A percentile compares a stretch with the other conserved stretches of the same genome.
phyloP scores from a whole-genome alignment of 2,113 vertebrate genomes.

The Machaerirhynchus nigripectus region DNA sequence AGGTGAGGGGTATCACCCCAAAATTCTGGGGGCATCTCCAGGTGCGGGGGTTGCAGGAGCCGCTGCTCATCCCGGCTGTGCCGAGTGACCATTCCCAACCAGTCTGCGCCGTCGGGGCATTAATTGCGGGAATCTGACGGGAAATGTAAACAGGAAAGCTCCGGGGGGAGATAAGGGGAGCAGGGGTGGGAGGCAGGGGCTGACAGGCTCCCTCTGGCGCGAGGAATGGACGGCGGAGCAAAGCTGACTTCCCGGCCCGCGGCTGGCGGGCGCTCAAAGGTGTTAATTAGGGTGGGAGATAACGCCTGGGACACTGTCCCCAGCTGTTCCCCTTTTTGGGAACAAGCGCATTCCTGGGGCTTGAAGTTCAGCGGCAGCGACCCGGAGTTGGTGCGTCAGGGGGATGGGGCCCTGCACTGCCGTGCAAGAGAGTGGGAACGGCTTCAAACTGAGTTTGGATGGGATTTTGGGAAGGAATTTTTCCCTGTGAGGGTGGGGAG shows the following conservation, averaged over 20 bases:
- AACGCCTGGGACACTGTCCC: not conserved
- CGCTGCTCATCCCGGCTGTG: not conserved
- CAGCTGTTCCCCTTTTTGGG: not conserved
- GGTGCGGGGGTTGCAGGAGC: not conserved
- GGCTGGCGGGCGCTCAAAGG: conserved; percentile 52
- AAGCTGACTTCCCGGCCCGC: not conserved
- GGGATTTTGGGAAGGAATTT: not conserved
- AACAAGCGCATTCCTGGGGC: not conserved
- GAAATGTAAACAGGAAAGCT: conserved; percentile 77
- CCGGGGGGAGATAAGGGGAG: conserved; percentile 62
- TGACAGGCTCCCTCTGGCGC: not conserved
- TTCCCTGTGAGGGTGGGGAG: not conserved
- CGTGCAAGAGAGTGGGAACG: not conserved
- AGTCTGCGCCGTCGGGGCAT: not conserved
- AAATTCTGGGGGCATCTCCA: not conserved
- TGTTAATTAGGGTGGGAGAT: conserved; percentile 27
- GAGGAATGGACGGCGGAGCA: not conserved
- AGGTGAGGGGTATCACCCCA: rapidly evolving
- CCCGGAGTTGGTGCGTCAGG: rapidly evolving
- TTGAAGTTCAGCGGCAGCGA: not conserved
- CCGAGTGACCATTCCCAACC: not conserved
- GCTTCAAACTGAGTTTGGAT: rapidly evolving
- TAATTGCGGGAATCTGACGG: conserved; percentile 64
- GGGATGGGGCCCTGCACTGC: not conserved
- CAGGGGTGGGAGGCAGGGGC: not conserved